Evolutionary conservation across 2,797 vertebrate species (phyloP).

Genomic region (Bovichtus diacanthus): DNA sequence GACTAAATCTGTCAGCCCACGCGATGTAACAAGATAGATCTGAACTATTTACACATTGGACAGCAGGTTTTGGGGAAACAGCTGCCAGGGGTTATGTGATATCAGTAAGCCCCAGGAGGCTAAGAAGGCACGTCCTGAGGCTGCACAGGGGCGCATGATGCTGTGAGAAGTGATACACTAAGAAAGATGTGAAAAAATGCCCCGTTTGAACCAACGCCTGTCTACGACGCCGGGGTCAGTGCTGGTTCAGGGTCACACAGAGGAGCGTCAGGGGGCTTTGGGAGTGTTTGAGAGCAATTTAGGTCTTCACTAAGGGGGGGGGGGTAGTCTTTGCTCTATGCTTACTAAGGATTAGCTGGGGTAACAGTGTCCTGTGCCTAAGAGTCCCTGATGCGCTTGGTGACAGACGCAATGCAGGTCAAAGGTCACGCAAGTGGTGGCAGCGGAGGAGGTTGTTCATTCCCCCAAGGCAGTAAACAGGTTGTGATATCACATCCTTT

Average conservation of each 20-base stretch:
- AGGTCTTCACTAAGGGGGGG: not conserved
- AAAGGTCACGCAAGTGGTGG: conserved; percentile 45
- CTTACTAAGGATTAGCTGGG: conserved; percentile 63
- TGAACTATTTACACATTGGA: conserved; percentile 73
- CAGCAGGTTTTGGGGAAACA: conserved; percentile 68
- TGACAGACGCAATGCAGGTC: conserved; percentile 50
- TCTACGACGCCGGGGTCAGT: conserved; percentile 40
- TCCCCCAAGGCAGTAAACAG: conserved; percentile 80
- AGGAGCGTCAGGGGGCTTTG: conserved; percentile 25
- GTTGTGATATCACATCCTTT: conserved; percentile 83
- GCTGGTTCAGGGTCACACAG: conserved; percentile 45
- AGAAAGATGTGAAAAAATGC: conserved; percentile 62
- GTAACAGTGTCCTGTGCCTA: conserved; percentile 34
- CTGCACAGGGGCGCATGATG: conserved; percentile 43
- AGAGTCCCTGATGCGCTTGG: conserved; percentile 28
- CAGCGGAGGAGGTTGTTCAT: conserved; percentile 20
- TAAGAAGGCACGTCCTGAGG: conserved; percentile 59
- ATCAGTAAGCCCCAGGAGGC: conserved; percentile 55
- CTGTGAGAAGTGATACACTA: conserved; percentile 46
- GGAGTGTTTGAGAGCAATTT: conserved; percentile 18
- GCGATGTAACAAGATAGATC: conserved; percentile 72
- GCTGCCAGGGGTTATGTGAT: conserved; percentile 80
- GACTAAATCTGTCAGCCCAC: conserved; percentile 75
- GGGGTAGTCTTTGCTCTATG: conserved; percentile 9
- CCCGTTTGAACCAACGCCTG: conserved; percentile 33